phyloP scores from a whole-genome alignment of 2,113 vertebrate species.

The Madoqua kirkii region DNA sequence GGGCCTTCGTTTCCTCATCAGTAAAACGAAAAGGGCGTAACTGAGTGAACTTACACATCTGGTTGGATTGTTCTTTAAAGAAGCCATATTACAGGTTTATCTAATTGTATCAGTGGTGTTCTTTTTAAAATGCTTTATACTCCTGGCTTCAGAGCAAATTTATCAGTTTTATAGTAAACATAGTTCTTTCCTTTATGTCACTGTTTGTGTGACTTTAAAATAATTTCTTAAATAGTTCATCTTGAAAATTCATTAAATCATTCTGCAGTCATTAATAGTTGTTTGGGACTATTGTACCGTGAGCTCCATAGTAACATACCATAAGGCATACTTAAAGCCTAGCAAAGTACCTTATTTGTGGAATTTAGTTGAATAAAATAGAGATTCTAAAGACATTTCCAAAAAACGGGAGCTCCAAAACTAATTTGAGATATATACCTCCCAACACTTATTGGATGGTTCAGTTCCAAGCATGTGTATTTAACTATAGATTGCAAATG shows the following conservation, averaged over 20 bases:
- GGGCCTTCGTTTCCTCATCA: background rate
- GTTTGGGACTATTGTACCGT: background rate
- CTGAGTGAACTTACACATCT: background rate
- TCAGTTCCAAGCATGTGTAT: background rate
- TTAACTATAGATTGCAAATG: background rate
- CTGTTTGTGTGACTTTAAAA: background rate
- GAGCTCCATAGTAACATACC: background rate
- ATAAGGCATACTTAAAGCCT: background rate
- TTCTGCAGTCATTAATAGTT: background rate
- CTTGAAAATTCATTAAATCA: background rate
- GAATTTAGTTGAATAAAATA: constrained; percentile 24
- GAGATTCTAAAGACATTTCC: background rate
- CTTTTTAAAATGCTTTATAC: background rate
- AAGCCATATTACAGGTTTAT: background rate
- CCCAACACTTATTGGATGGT: background rate
- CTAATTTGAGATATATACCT: background rate
- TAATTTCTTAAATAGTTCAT: background rate
- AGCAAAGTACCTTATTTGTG: background rate
- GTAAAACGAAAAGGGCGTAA: background rate
- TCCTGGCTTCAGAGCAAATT: background rate
- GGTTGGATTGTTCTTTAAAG: background rate
- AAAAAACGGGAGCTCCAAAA: background rate
- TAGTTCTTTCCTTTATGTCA: background rate
- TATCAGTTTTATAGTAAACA: background rate
- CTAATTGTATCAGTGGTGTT: background rate